Base-by-base conservation (phyloP, 1,140 invertebrate species). In the Heliconius hewitsoni region DNA sequence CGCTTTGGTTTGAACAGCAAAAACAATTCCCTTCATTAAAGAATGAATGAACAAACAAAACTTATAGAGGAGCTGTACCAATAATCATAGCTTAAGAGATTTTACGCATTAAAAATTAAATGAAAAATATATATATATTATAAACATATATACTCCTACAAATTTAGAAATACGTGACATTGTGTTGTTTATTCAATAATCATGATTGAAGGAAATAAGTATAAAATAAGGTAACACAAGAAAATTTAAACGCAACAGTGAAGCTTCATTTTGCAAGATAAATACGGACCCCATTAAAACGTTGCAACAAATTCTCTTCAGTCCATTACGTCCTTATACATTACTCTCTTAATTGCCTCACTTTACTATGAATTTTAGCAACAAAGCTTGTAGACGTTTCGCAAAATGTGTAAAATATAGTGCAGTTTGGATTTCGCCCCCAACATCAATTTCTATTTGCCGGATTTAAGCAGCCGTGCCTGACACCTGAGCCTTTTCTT, bases 271-370 rank as follows among this genome's bases (percentile, higher is more conserved):
- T 85, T 85, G 85, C 85, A 88, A 88, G 88, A 88, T 89, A 89
- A 92, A 92, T 90, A 91, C 81, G 80, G 82, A 78, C 74, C 75
- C 89, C 87, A 89, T 92, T 91, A 90, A 90, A 90, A 86, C 84
- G 84, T 86, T 88, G 82, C 87, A 89, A 89, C 89, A 90, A 92
- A 90, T 94, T 93, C 87, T 85, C 89, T 87, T 92, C 90, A 92
- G 87, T 92, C 90, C 86, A 91, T 93, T 90, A 92, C 85, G 85
- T 89, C 86, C 89, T 91, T 92, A 92, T 86, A 92, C 87, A 89
- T 93, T 92, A 90, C 87, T 86, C 83, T 79, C 86, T 85, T 92
- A 92, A 92, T 94, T 93, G 89, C 88, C 90, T 91, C 90, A 89
- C 86, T 87, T 94, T 90, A 91, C 85, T 87, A 87, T 89, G 88